These are phyloP conservation scores for Bufotes viridis DNA, from an alignment of 2,797 vertebrate genomes.

Conservation along the genomic window DNA sequence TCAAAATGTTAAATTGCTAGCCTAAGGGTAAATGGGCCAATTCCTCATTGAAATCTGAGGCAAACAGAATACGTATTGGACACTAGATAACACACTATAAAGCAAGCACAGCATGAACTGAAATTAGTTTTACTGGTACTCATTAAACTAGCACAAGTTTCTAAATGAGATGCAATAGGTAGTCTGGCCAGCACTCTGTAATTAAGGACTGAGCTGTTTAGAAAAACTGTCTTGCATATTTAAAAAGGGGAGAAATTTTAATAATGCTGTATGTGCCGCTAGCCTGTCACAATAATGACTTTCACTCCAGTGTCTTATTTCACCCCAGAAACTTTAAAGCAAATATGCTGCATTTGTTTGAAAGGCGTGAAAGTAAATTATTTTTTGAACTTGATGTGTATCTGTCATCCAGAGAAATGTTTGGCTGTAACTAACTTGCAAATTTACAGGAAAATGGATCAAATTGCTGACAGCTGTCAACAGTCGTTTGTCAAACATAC, in stretches of 20 bases:
- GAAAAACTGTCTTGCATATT: constrained; percentile 46
- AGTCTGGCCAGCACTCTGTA: constrained; percentile 25
- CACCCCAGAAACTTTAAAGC: not conserved
- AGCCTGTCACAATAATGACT: not conserved
- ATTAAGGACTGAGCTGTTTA: constrained; percentile 49
- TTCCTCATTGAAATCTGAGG: constrained; percentile 46
- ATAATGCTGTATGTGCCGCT: not conserved
- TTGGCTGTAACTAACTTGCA: constrained; percentile 49
- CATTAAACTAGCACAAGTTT: constrained; percentile 58
- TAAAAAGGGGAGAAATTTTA: constrained; percentile 22
- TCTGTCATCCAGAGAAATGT: constrained; percentile 52
- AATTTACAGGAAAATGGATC: constrained; percentile 47
- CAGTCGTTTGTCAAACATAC: constrained; percentile 53
- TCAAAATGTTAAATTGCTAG: not conserved
- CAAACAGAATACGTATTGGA: constrained; percentile 40
- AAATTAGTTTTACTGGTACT: constrained; percentile 56
- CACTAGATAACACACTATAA: constrained; percentile 47
- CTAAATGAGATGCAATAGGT: constrained; percentile 60
- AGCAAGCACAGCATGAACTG: constrained; percentile 53
- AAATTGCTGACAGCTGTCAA: constrained; percentile 58
- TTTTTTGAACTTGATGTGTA: constrained; percentile 50
- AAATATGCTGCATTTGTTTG: constrained; percentile 16
- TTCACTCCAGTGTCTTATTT: not conserved
- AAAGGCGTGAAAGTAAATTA: constrained; percentile 26
- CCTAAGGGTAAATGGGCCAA: constrained; percentile 38